Percentiles rank a stretch among this genome's conserved stretches.
Conservation (phyloP, 2,888 invertebrate species). For the Macropis europaea region DNA sequence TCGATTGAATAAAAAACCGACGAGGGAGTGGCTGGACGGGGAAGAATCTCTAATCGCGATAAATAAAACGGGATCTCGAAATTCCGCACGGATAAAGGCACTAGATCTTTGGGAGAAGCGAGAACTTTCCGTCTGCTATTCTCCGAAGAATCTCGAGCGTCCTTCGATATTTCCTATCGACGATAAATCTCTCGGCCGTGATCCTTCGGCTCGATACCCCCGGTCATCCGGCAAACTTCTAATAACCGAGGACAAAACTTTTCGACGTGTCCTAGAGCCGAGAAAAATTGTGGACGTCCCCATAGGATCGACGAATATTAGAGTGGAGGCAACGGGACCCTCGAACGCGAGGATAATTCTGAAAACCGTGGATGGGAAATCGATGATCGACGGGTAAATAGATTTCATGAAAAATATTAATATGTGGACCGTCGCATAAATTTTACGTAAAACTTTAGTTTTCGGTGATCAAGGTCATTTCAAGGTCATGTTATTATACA, state of each 20-base stretch:
- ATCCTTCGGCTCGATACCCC: constrained; percentile 8
- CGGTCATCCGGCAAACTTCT: constrained; percentile 19
- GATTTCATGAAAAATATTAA: background rate
- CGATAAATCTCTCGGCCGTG: constrained; percentile 29
- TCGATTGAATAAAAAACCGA: constrained; percentile 3
- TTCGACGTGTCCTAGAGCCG: constrained; percentile 46
- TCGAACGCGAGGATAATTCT: constrained; percentile 81
- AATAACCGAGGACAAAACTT: constrained; percentile 8
- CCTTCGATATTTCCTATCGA: constrained; percentile 19
- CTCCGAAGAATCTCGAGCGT: constrained; percentile 17
- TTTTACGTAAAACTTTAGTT: background rate
- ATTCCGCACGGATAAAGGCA: constrained; percentile 26
- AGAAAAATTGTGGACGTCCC: constrained; percentile 79
- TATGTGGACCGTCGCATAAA: no score
- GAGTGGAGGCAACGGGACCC: constrained; percentile 81
- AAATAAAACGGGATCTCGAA: constrained; percentile 29
- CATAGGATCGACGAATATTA: constrained; percentile 80
- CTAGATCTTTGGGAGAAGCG: constrained; percentile 17
- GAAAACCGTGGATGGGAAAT: constrained; percentile 75
- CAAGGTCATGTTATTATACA: no score
- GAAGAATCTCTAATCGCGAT: constrained; percentile 24
- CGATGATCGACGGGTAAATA: constrained; percentile 80
- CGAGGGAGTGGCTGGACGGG: background rate
- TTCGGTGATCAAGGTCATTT: no score
- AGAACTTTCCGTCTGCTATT: constrained; percentile 33